Evolutionary conservation across 2,797 vertebrate species (phyloP).

Genomic region (Phalloptychus januarius): DNA sequence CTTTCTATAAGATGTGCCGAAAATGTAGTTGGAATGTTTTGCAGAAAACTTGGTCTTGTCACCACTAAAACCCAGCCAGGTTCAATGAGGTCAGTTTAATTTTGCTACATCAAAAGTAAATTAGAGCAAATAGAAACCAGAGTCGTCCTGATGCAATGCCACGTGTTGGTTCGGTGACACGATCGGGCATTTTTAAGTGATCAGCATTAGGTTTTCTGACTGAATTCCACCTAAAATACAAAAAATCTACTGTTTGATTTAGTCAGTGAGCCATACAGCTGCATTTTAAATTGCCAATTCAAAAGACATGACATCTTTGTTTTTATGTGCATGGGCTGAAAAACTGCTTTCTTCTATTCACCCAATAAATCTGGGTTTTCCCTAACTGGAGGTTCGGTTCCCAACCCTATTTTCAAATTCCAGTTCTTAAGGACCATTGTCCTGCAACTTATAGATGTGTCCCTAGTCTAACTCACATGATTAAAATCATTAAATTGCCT

Average conservation of each 20-base stretch:
- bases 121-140: conserved; percentile 16
- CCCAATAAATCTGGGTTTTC: not conserved
- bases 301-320: not conserved
- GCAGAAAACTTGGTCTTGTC: conserved; percentile 36
- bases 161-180: not conserved
- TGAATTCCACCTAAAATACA: not conserved
- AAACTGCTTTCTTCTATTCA: not conserved
- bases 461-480: not conserved
- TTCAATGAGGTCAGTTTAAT: conserved; percentile 3
- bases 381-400: not conserved
- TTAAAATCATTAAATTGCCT: not conserved
- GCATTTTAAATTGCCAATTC: not conserved
- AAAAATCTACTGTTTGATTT: not conserved
- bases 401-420: not conserved
- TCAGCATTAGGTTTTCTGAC: not conserved
- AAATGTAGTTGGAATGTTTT: conserved; percentile 31
- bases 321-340: not conserved
- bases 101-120: conserved; percentile 14
- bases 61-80: conserved; percentile 28
- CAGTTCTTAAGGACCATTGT: not conserved
- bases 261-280: not conserved
- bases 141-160: not conserved
- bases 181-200: not conserved
- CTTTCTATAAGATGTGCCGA: conserved; percentile 41
- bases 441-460: not conserved